Conservation (phyloP, 1,140 invertebrate genomes). For the Charaxes varanes region DNA sequence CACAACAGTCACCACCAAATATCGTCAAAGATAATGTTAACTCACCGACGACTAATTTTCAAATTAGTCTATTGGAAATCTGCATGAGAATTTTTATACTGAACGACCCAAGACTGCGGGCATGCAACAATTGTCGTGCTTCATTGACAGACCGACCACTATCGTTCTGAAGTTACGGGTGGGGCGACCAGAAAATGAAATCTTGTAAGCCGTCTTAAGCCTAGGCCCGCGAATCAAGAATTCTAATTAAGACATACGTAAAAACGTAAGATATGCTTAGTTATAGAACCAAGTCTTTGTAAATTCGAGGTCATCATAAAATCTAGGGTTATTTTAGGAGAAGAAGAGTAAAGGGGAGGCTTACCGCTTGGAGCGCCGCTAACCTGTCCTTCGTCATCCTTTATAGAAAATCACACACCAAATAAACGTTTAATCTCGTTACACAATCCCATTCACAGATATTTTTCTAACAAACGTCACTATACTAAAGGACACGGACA, state of each 20-base stretch:
- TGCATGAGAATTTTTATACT: no score
- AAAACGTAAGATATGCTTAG: conserved; percentile 16
- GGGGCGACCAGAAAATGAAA: conserved; percentile 53
- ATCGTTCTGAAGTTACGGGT: conserved; percentile 57
- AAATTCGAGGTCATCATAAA: conserved; percentile 59
- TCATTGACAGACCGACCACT: conserved; percentile 43
- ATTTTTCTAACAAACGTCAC: conserved; percentile 82
- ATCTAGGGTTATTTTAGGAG: conserved; percentile 50
- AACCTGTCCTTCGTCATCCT: conserved; percentile 98
- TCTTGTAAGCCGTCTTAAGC: conserved; percentile 20
- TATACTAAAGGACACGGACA: conserved; percentile 85
- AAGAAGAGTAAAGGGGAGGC: conserved; percentile 63
- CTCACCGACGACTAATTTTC: no score
- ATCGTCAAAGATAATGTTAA: no score
- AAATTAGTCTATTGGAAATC: no score
- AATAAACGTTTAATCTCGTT: conserved; percentile 76
- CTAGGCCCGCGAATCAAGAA: not conserved
- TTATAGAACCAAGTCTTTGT: conserved; percentile 45
- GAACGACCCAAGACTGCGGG: conserved; percentile 5
- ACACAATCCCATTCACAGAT: conserved; percentile 86
- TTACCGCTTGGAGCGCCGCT: conserved; percentile 95
- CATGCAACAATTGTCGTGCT: conserved; percentile 52
- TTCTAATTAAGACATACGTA: not conserved
- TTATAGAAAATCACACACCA: conserved; percentile 77
- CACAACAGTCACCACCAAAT: no score